phyloP scores from a whole-genome alignment of 35 echinoderm and acorn worm species.

The Apostichopus californicus region DNA sequence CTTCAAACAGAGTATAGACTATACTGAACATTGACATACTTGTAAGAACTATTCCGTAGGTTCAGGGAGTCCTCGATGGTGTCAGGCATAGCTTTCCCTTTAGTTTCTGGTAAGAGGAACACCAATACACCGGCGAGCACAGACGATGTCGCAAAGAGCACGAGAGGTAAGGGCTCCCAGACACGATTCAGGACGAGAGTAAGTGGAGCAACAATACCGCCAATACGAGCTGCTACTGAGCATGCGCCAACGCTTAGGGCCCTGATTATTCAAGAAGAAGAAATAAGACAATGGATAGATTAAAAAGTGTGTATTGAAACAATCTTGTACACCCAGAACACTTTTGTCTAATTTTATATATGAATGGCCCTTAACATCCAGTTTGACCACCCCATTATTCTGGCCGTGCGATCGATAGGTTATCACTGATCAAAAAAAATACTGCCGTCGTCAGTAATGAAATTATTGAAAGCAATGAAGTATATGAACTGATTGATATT shows the following conservation, averaged over 20 bases:
- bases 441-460: too few relatives aligned
- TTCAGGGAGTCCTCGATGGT: slow-evolving; percentile 39
- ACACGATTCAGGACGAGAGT: slow-evolving; percentile 19
- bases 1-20: too few relatives aligned
- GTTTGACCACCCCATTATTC: too few relatives aligned
- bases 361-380: too few relatives aligned
- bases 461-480: too few relatives aligned
- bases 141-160: slow-evolving; percentile 37
- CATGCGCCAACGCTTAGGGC: slow-evolving; percentile 41
- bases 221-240: slow-evolving; percentile 35
- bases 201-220: slow-evolving; percentile 48
- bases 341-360: too few relatives aligned
- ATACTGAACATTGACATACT: neutral
- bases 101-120: slow-evolving; percentile 53
- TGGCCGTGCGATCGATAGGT: too few relatives aligned
- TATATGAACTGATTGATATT: too few relatives aligned
- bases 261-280: neutral
- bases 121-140: slow-evolving; percentile 44
- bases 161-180: slow-evolving; percentile 8
- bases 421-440: too few relatives aligned
- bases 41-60: neutral
- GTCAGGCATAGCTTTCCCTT: slow-evolving; percentile 52
- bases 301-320: too few relatives aligned
- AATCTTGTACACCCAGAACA: too few relatives aligned
- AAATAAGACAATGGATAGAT: too few relatives aligned